Evolutionary conservation across 2,888 invertebrate species (phyloP).

Genomic region (Anorthoa munda): DNA sequence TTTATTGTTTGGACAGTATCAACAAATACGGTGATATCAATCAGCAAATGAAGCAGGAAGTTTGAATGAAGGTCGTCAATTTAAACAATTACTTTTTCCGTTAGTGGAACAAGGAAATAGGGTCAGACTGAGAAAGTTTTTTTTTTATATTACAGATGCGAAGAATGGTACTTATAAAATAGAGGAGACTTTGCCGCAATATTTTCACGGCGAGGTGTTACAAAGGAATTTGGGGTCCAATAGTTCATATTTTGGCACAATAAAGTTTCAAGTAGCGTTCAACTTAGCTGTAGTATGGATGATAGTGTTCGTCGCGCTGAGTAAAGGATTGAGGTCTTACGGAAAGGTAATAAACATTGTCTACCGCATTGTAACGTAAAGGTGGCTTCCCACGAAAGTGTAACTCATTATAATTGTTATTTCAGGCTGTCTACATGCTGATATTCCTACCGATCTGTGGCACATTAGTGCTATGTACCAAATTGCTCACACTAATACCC

Average conservation of each 20-base stretch:
- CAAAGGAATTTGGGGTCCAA: constrained; percentile 88
- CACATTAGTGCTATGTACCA: constrained; percentile 93
- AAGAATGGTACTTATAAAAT: constrained; percentile 83
- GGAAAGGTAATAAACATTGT: constrained; percentile 92
- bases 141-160: constrained; percentile 73
- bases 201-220: constrained; percentile 96
- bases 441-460: constrained; percentile 95
- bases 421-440: constrained; percentile 93
- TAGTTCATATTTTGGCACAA: constrained; percentile 90
- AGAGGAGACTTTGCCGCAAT: constrained; percentile 95
- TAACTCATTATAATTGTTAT: constrained; percentile 61
- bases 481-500: constrained; percentile 94
- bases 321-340: constrained; percentile 96
- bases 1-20: constrained; percentile 70
- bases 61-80: constrained; percentile 72
- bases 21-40: constrained; percentile 70
- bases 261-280: constrained; percentile 97
- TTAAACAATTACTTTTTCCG: constrained; percentile 73
- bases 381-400: constrained; percentile 46
- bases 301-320: constrained; percentile 96
- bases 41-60: constrained; percentile 73
- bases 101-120: constrained; percentile 45
- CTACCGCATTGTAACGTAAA: constrained; percentile 35
- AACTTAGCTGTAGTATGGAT: constrained; percentile 97
- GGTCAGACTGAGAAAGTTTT: constrained; percentile 55